A percentile compares a stretch with the other conserved stretches of the same genome.
Evolutionary conservation across 2,113 vertebrate genomes (phyloP).

Genomic region (Campylomormyrus numenius): DNA sequence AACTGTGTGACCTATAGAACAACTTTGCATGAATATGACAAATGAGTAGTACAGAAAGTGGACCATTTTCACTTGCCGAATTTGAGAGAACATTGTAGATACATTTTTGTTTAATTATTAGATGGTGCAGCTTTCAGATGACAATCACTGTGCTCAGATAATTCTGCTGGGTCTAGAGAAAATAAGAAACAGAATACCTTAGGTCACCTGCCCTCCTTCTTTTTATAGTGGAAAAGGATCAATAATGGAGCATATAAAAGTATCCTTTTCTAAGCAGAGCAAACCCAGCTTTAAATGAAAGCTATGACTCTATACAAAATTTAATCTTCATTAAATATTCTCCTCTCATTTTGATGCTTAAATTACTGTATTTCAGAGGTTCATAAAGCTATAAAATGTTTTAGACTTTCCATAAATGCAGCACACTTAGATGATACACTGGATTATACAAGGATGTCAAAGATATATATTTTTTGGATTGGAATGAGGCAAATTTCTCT

Average conservation of each 20-base stretch:
- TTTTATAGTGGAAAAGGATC: background rate
- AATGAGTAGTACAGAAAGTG: background rate
- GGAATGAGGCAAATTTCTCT: background rate
- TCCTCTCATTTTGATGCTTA: background rate
- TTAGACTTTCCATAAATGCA: background rate
- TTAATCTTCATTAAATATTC: background rate
- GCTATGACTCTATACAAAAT: background rate
- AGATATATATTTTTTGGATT: background rate
- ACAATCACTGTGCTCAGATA: background rate
- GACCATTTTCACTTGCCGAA: background rate
- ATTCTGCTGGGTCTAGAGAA: background rate
- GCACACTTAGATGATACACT: background rate
- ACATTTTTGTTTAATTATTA: background rate
- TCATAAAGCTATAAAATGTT: background rate
- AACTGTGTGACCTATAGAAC: background rate
- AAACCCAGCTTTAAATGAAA: background rate
- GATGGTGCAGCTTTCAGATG: background rate
- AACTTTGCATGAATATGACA: background rate
- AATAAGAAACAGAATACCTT: background rate
- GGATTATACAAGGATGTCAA: background rate
- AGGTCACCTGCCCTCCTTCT: background rate
- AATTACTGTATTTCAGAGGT: background rate
- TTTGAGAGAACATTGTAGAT: background rate
- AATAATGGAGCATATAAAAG: conserved; percentile 1
- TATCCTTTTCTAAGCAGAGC: background rate